Base-by-base conservation (phyloP, 2,113 vertebrate genomes). In the Pogona vitticeps region DNA sequence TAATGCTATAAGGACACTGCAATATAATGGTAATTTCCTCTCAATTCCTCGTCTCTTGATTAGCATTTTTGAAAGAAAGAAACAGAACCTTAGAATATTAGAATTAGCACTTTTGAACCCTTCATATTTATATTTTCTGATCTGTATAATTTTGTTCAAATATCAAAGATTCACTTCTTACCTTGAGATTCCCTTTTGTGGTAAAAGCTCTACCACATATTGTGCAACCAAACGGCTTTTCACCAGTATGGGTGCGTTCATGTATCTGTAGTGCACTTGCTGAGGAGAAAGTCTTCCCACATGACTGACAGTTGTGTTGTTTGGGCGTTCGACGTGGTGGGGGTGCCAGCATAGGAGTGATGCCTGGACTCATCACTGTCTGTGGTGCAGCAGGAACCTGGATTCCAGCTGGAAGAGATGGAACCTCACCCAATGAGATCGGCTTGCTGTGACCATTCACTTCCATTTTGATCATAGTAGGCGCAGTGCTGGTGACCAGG, bases 131-230 rank as follows among this genome's bases (percentile, higher is more conserved):
- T 79, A 36, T 61, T 82, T 33, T 86, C 90, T 85, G 1, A 93
- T 88, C 86, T 92, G 94, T 90, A 90, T 21, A 68, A 67, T 91
- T 92, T 91, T 68, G 86, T 89, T 86, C 89, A 92, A 91, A 89
- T 91, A 90, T 52, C 82, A 36, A 80, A 88, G 91, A 73, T 73
- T 87, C 84, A 84, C 89, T 93, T 93, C 97, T 97, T 98, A 99
- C 99, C 98, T 99, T 99, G 86, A 99, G 97, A 95, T 99, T 99
- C 95, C 99, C 99, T 97, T 99, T 99, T 92, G 99, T 99, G 96
- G 99, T 99, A 95, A 99, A 99, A 90, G 99, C 99, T 95, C 99
- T 97, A 94, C 99, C 99, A 93, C 99, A 99, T 96, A 99, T 98
- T 92, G 97, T 98, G 95, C 99, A 99, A 94, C 98, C 99, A 36